A percentile compares a stretch with the other conserved stretches of the same genome.
Evolutionary conservation across 1,140 invertebrate genomes (phyloP).

Genomic region (Leptinotarsa defecta): DNA sequence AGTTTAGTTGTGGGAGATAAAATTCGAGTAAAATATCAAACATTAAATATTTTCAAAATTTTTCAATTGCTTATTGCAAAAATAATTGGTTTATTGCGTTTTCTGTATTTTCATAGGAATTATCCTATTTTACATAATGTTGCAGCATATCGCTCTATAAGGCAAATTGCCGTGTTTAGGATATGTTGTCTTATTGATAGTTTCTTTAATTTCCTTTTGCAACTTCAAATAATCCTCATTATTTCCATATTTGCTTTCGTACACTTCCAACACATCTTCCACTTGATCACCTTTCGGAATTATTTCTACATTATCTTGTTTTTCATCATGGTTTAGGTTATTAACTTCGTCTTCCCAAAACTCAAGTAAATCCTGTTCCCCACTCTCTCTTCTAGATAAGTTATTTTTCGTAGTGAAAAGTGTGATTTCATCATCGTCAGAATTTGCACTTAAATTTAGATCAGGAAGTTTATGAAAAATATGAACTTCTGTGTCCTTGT

Average conservation of each 20-base stretch:
- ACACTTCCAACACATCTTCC: conserved; percentile 48
- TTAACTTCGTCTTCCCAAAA: conserved; percentile 47
- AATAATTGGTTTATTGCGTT: background rate
- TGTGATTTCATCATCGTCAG: conserved; percentile 38
- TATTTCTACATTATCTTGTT: conserved; percentile 27
- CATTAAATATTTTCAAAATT: background rate
- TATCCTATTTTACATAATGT: conserved; percentile 45
- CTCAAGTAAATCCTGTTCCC: conserved; percentile 43
- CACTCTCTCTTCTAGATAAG: conserved; percentile 8
- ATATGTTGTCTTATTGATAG: conserved; percentile 27
- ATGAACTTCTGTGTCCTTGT: conserved; percentile 27
- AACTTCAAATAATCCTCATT: conserved; percentile 50
- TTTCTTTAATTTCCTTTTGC: conserved; percentile 44
- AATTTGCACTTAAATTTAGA: no score
- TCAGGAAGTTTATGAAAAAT: no score
- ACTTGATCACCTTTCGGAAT: conserved; percentile 29
- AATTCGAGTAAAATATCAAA: background rate
- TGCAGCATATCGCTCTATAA: conserved; percentile 53
- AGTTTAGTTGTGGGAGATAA: background rate
- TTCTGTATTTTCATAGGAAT: background rate
- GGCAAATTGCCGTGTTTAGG: conserved; percentile 45
- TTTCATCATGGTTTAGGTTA: background rate
- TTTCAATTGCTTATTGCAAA: background rate
- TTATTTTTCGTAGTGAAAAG: conserved; percentile 31
- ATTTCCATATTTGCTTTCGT: conserved; percentile 52